Base-by-base conservation (phyloP, 1,140 invertebrate species). In the Calliphora vicina region DNA sequence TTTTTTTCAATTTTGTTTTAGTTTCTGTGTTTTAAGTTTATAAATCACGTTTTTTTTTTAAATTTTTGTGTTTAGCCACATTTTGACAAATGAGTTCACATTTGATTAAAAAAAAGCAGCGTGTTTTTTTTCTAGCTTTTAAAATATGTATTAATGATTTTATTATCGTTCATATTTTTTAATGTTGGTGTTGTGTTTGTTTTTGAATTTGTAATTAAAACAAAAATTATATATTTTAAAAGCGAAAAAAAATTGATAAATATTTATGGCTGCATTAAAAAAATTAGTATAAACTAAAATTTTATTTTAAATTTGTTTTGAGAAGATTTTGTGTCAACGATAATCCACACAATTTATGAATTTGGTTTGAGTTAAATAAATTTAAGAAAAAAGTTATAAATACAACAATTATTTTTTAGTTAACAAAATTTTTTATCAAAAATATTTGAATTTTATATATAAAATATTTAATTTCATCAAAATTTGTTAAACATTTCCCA, bases 11-110 rank as follows among this genome's bases (percentile, higher is more conserved):
- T 67, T 67, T 67, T 67, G 61, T 67, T 25, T 67, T 25, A 23
- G 5, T 57, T 23, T 67, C n/a, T 67, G n/a, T 25, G 10, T 67
- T 67, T 23, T 20, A 13, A 23, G 61, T 67, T 67, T 67, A 67
- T 67, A 67, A 67, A 67, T 67, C 61, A 67, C 20, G 61, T 67
- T 67, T 67, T 67, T 67, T 67, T 67, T 25, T 67, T 23, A 67
- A 67, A 67, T 23, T 23, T 67, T 67, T 67, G 61, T 67, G 61
- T 67, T 67, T 67, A n/a, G 61, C 61, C 61, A 67, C 61, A 67
- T 67, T 67, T 67, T 67, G 61, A 67, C 61, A 67, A 67, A 67
- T 67, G 61, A 67, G 61, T 67, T 67, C 61, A 67, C 61, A 23
- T 67, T 67, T 67, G 61, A 67, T 67, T 67, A 67, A 67, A 67